Base-by-base conservation (phyloP, 2,797 vertebrate species). In the Chaetodon trifasciatus region DNA sequence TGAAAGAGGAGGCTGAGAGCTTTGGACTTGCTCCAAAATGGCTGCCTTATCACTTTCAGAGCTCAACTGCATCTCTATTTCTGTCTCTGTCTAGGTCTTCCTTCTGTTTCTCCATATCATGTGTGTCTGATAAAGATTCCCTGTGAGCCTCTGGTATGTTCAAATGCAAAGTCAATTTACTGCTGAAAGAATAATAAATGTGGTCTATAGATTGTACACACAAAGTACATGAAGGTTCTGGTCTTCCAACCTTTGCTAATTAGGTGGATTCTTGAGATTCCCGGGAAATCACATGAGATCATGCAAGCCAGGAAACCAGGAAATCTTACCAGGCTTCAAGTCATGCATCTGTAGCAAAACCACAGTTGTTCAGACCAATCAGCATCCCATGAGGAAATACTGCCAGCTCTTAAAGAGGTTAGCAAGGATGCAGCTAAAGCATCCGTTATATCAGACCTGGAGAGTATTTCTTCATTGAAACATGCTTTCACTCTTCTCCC, bases 11-110 rank as follows among this genome's bases (percentile, higher is more conserved):
- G 71, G 81, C 77, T 63, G 64, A 55, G 79, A 58, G 77, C 23
- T 69, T 85, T 91, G 89, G 81, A 88, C 65, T 55, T 12, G 6
- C 19, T 87, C 83, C 84, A 90, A 82, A 70, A 88, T 88, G 81
- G 74, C 76, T 79, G 85, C 74, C 65, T 80, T 66, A 81, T 88
- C 74, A 79, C 61, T 75, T 84, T 68, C 71, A 61, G 70, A 70
- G 82, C 68, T 81, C 66, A 39, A 37, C 47, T 63, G 70, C 70
- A 32, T 84, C 65, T 81, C 70, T 79, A 42, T 84, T 76, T 83
- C 67, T 52, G 56, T 70, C 60, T 72, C n/a, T 23, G 46, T 74
- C 64, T 75, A 39, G 24, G 28, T 67, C 40, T 69, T 79, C 64
- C 55, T 44, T 79, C 42, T 74, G 64, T 71, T 76, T 78, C 60